Base-by-base conservation (phyloP, 2,797 vertebrate species). In the Cyprinodon diabolis region DNA sequence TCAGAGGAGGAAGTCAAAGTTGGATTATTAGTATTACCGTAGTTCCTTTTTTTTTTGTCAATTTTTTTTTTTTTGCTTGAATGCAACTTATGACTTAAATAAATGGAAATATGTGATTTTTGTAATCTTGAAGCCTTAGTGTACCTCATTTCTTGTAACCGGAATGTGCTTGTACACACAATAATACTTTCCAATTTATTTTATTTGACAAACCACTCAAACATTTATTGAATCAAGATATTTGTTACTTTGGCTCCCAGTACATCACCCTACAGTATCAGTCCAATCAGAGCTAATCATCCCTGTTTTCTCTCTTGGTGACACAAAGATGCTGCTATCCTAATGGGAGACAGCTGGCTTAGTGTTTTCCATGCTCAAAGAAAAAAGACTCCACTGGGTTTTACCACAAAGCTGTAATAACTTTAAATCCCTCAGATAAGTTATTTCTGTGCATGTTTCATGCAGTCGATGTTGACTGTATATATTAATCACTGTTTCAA, bases 271-370 rank as follows among this genome's bases (percentile, higher is more conserved):
- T 95, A 30, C 30, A 30, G 30, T 30, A 92, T 93, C 94, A 92
- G 90, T 87, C 92, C 90, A 93, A 95, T 95, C 94, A 91, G 83
- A 91, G 92, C 89, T 94, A 94, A 96, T 94, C 93, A 92, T 91
- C 92, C 90, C 90, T 85, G 91, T 92, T 66, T 93, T 92, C 92
- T 94, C 92, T 95, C 93, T 82, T 81, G 91, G 93, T 94, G 94
- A 95, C 93, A 87, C 83, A 83, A 92, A 92, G 91, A 95, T 93
- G 93, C 91, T 94, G 92, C 89, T 90, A 83, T 85, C 81, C 89
- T 95, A 95, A 95, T 95, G 93, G 94, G 93, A 95, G 93, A 93
- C 95, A 95, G 92, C 93, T 95, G 93, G 92, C 84, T 88, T 81
- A 79, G 78, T 88, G 71, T 87, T 87, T 85, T 86, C 79, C 84